Conservation (phyloP, 2,113 vertebrate species). For the Erythrocercus mccallii region DNA sequence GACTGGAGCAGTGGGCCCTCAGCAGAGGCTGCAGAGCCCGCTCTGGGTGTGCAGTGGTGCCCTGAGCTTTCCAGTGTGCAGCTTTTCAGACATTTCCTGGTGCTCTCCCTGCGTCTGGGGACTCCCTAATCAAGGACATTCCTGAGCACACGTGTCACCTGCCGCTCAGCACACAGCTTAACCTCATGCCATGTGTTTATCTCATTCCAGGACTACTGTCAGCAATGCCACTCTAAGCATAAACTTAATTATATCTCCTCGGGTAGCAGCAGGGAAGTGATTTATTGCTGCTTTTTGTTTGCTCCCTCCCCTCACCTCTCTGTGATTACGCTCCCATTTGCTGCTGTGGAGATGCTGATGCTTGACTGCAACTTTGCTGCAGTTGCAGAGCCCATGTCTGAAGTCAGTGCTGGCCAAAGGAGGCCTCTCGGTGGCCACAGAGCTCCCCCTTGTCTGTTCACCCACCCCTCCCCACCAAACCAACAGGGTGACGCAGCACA, state of each 20-base stretch:
- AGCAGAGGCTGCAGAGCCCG: background rate
- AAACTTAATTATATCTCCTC: slow-evolving; percentile 61
- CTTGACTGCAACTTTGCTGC: background rate
- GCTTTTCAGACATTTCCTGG: accelerated
- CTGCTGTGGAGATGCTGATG: accelerated
- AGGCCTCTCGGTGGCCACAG: background rate
- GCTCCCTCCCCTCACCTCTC: slow-evolving; percentile 23
- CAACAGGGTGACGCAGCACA: accelerated
- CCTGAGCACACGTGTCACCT: background rate
- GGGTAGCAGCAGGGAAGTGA: slow-evolving; percentile 44
- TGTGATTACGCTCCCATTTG: background rate
- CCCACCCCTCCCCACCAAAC: accelerated
- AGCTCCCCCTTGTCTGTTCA: background rate
- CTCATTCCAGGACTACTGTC: slow-evolving; percentile 36
- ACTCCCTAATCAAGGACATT: background rate
- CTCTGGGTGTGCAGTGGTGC: accelerated
- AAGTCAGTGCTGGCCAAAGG: background rate
- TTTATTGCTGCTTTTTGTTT: slow-evolving; percentile 56
- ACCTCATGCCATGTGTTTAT: background rate
- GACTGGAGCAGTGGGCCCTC: accelerated
- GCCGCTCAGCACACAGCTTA: background rate
- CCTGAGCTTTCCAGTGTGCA: background rate
- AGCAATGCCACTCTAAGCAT: slow-evolving; percentile 29
- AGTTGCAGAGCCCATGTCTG: background rate
- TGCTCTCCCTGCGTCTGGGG: background rate